Evolutionary conservation across 2,797 vertebrate species (phyloP).

Genomic region (Aphelocoma californica): DNA sequence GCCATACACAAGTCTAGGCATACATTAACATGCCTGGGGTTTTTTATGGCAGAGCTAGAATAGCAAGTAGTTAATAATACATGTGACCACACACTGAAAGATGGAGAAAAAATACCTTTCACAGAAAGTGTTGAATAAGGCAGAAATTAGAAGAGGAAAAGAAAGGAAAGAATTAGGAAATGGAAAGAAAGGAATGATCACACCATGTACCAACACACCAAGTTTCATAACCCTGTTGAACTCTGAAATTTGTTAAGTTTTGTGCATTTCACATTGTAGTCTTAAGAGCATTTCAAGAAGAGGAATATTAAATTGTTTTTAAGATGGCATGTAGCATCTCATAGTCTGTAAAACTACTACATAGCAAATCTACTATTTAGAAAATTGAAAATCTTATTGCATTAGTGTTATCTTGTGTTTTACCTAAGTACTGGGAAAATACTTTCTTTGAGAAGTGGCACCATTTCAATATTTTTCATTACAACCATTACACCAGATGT

Average conservation of each 20-base stretch:
- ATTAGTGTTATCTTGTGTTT: background rate
- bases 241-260: background rate
- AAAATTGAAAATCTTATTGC: background rate
- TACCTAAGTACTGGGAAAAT: background rate
- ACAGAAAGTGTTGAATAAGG: background rate
- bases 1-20: background rate
- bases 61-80: conserved; percentile 26
- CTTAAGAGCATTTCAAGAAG: background rate
- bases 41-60: background rate
- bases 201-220: background rate
- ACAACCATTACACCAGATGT: background rate
- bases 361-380: background rate
- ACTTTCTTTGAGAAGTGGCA: background rate
- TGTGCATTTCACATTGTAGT: background rate
- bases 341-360: background rate
- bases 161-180: background rate
- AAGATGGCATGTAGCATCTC: background rate
- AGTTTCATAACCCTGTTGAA: background rate
- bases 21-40: background rate
- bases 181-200: background rate
- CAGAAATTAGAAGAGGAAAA: background rate
- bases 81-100: background rate
- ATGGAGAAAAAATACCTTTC: background rate
- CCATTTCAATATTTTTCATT: background rate
- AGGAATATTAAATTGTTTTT: background rate